Base-by-base conservation (phyloP, 2,797 vertebrate species). In the Bradypodion pumilum region DNA sequence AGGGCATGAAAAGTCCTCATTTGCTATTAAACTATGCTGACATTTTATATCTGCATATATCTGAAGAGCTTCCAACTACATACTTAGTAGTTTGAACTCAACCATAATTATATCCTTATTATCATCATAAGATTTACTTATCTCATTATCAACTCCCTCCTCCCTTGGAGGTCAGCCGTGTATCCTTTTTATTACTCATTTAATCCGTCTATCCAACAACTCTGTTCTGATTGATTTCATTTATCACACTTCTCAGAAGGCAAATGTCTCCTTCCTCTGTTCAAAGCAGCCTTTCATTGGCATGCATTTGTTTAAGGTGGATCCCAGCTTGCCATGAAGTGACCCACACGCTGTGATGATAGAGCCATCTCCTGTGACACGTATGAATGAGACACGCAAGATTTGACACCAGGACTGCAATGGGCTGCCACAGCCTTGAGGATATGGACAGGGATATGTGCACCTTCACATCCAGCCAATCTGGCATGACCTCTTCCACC, bases 101-200 rank as follows among this genome's bases (percentile, higher is more conserved):
- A 84, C 92, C 90, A 75, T 96, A 96, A 96, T 96, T 95, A 94
- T 81, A 91, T 91, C 92, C 94, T 96, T 95, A 94, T 95, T 95
- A 95, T 95, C 93, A 92, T 94, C 92, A 92, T 91, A 92, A 95
- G 94, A 95, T 96, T 96, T 96, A 94, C 95, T 96, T 96, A 95
- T 94, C 94, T 95, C 95, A 95, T 95, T 96, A 95, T 95, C 92
- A 94, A 86, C 92, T 94, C 93, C 92, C 92, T 96, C 85, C 88
- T 89, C 74, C 85, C 92, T 90, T 95, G 94, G 94, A 96, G 96
- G 96, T 96, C 95, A 95, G 92, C 63, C 82, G 92, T 84, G 69
- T 93, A 91, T 91, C 93, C 92, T 93, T 93, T 95, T 96, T 95
- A 96, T 96, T 95, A 95, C 93, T 91, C 91, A 95, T 94, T 96